Conservation (phyloP, 2,888 invertebrate genomes). For the Tiliacea citrago region DNA sequence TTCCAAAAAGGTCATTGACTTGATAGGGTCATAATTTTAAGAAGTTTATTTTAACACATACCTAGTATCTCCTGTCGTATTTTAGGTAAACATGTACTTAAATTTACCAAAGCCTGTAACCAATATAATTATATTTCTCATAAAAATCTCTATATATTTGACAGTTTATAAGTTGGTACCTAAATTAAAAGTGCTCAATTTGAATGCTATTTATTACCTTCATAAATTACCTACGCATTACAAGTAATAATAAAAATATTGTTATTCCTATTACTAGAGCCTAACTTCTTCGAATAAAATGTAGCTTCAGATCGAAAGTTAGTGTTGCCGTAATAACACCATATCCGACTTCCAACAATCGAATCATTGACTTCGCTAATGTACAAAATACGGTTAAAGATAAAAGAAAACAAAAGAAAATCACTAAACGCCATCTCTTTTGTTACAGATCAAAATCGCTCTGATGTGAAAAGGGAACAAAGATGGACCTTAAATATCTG, state of each 20-base stretch:
- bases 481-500: conserved; percentile 87
- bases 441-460: conserved; percentile 85
- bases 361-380: conserved; percentile 76
- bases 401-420: conserved; percentile 73
- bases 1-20: conserved; percentile 42
- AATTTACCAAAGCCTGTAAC: neutral
- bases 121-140: neutral
- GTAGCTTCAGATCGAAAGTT: conserved; percentile 66
- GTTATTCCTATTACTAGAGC: neutral
- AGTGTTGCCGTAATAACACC: conserved; percentile 68
- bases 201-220: neutral
- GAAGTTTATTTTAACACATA: neutral
- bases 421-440: conserved; percentile 76
- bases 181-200: neutral
- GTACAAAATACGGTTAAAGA: conserved; percentile 67
- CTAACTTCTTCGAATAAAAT: conserved; percentile 10
- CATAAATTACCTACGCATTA: neutral
- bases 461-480: conserved; percentile 80
- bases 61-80: neutral
- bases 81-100: neutral
- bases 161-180: neutral
- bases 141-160: neutral
- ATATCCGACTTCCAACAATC: conserved; percentile 73
- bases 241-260: neutral
- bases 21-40: neutral